Base-by-base conservation (phyloP, 2,888 invertebrate species). In the Malachius bipustulatus region DNA sequence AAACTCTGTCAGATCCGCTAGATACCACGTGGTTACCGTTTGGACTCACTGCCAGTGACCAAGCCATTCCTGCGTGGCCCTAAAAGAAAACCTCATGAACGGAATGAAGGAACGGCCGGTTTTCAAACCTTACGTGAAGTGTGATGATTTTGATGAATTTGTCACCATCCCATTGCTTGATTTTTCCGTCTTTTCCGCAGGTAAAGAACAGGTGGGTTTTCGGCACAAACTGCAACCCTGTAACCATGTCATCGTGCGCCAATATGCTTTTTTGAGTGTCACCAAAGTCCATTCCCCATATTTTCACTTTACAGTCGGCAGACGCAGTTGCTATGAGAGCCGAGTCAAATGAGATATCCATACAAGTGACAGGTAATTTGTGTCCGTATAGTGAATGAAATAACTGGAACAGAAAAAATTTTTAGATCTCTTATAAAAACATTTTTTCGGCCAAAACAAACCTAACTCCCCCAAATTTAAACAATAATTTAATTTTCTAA, bases 241-340 rank as follows among this genome's bases (percentile, higher is more conserved):
- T 91, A 6, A 98, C 78, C 0, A 93, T 87, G 60, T 94, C 93
- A 52, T 96, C 91, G 60, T 98, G 97, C 0, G 94, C 96, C 61
- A 94, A 90, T 47, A 97, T 71, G 0, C 93, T 93, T 52, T 77
- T 78, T 64, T 93, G 96, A 50, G 94, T 96, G 61, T 98, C 94
- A n/a, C 97, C 97, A 60, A 93, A 97, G 64, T 97, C 94, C 65
- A 97, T 72, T 19, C 97, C 97, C 97, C 97, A 99, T 42, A 98
- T 80, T 67, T 96, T 94, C 15, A 97, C 75, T 59, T 89, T 94
- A 26, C 93, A 75, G 66, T 98, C 98, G 0, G 87, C 85, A 2
- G 96, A 94, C 4, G 96, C 97, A 0, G 97, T 94, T 6, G 79
- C 87, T 43, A 97, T 82, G 14, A 97, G 59, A 6, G 75, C 73